Evolutionary conservation across 2,797 vertebrate species (phyloP).

Genomic region (Megaceryle alcyon): DNA sequence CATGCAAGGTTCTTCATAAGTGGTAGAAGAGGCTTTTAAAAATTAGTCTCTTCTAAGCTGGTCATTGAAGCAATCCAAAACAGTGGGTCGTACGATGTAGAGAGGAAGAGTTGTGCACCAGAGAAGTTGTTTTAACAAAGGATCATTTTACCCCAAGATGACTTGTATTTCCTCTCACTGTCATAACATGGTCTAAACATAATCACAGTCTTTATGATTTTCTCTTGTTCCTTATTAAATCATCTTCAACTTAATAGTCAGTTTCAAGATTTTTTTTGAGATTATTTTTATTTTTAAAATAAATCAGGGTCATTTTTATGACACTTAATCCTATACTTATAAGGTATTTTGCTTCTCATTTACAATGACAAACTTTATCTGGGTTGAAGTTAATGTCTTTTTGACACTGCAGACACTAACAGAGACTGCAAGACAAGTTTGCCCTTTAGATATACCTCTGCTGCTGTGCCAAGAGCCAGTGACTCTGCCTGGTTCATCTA

Average conservation of each 20-base stretch:
- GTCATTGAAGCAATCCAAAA: conserved; percentile 27
- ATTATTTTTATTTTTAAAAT: neutral
- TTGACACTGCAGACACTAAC: neutral
- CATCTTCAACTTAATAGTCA: neutral
- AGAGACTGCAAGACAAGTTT: neutral
- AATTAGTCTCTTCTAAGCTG: conserved; percentile 32
- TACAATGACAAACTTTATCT: neutral
- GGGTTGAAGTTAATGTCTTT: neutral
- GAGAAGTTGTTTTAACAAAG: neutral
- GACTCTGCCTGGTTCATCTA: neutral
- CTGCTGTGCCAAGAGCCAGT: neutral
- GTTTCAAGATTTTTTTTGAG: neutral
- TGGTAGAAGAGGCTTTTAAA: conserved; percentile 52
- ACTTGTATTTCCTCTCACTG: neutral
- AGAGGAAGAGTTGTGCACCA: neutral
- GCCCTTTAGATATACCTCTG: neutral
- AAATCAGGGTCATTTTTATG: neutral
- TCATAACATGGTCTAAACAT: neutral
- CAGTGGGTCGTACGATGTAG: neutral
- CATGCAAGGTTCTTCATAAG: conserved; percentile 38
- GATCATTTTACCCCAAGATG: neutral
- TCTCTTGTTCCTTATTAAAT: neutral
- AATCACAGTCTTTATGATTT: neutral
- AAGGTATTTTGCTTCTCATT: neutral
- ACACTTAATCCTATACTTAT: neutral